phyloP scores from a whole-genome alignment of 2,888 invertebrate species.

The Melolontha melolontha region DNA sequence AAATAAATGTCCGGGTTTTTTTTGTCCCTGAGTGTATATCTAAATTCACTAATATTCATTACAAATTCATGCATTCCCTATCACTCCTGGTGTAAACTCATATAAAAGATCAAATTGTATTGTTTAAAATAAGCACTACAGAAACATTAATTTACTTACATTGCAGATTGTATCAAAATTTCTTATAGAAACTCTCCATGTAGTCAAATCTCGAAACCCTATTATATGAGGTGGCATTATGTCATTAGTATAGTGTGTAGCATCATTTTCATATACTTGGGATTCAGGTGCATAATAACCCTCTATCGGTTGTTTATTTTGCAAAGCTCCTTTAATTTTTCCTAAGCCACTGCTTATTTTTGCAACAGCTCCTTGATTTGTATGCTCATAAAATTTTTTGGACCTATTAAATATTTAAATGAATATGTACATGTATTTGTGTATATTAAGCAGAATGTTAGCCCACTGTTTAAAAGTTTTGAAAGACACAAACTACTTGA shows the following conservation, averaged over 20 bases:
- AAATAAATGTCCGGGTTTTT: no score
- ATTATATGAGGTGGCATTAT: constrained; percentile 49
- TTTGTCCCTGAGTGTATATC: no score
- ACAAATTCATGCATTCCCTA: no score
- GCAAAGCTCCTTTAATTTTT: constrained; percentile 73
- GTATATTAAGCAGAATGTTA: no score
- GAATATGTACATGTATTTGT: constrained; percentile 2
- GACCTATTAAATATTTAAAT: constrained; percentile 47
- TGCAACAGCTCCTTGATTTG: constrained; percentile 63
- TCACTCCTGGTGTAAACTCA: no score
- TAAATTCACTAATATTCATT: no score
- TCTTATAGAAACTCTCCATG: constrained; percentile 74
- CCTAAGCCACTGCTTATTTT: constrained; percentile 71
- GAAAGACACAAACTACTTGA: constrained; percentile 4
- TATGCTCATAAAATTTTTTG: constrained; percentile 57
- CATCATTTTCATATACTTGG: constrained; percentile 57
- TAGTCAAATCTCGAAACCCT: constrained; percentile 71
- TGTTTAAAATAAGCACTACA: no score
- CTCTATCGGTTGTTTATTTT: constrained; percentile 68
- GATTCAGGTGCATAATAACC: constrained; percentile 60
- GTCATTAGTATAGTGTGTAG: constrained; percentile 57
- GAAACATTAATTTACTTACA: constrained; percentile 56
- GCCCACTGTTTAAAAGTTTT: no score
- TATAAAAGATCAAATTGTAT: no score
- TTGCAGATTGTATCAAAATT: constrained; percentile 1